Conservation (phyloP, 2,888 invertebrate species). For the Drosophila ezoana region DNA sequence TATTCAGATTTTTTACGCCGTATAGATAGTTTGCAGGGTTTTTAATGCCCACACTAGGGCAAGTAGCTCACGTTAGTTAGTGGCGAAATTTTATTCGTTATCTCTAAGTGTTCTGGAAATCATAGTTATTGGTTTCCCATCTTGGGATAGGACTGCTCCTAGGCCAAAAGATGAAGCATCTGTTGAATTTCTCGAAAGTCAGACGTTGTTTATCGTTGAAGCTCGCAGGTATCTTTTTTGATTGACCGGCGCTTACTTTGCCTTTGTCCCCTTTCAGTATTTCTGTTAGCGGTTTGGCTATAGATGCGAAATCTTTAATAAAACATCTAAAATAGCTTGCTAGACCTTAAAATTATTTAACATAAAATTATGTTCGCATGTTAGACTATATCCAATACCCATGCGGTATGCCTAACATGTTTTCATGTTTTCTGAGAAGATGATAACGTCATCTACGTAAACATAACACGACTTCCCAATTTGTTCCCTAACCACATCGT, state of each 20-base stretch:
- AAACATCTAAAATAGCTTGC: slow-evolving; percentile 1
- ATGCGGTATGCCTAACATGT: too few species aligned
- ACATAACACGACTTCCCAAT: slow-evolving; percentile 16
- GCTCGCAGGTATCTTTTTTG: background rate
- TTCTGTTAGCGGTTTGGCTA: background rate
- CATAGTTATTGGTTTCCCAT: too few species aligned
- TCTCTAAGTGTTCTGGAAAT: too few species aligned
- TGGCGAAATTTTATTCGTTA: background rate
- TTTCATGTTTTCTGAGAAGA: too few species aligned
- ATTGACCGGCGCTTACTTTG: too few species aligned
- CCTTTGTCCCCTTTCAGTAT: background rate
- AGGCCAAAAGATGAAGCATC: too few species aligned
- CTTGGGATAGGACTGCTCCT: too few species aligned
- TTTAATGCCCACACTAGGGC: background rate
- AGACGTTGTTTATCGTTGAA: too few species aligned
- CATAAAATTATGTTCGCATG: background rate
- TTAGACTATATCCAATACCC: too few species aligned
- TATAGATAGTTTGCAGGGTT: slow-evolving; percentile 3
- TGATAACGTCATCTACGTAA: background rate
- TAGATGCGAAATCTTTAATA: background rate
- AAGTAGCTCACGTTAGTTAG: too few species aligned
- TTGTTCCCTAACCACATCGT: slow-evolving; percentile 11
- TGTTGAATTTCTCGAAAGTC: too few species aligned
- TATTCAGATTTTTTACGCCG: background rate
- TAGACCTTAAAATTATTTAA: background rate